Evolutionary conservation across 2,113 vertebrate species (phyloP).

Genomic region (Neopipo cinnamomea): DNA sequence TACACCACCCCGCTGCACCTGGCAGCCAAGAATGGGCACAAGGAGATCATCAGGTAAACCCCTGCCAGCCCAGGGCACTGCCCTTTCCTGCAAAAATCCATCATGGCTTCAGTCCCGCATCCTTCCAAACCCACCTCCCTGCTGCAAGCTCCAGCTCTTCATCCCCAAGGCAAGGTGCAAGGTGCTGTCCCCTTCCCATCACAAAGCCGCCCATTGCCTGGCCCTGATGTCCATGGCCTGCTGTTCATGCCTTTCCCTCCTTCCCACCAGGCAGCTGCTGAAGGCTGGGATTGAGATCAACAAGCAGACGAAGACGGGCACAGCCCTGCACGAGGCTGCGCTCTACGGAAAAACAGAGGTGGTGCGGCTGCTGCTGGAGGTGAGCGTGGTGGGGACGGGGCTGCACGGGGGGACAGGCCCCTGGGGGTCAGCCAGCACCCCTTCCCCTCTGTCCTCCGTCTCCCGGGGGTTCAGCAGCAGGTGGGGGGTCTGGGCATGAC

Average conservation of each 20-base stretch:
- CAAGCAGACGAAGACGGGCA: constrained; percentile 90
- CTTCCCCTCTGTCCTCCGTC: fast-evolving
- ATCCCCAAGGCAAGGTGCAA: not conserved
- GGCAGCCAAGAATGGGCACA: constrained; percentile 93
- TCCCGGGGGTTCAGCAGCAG: fast-evolving
- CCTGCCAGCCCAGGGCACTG: not conserved
- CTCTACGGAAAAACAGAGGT: constrained; percentile 95
- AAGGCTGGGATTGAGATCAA: constrained; percentile 95
- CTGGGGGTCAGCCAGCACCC: not conserved
- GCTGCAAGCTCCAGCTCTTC: not conserved
- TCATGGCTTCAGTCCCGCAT: fast-evolving
- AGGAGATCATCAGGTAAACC: constrained; percentile 89
- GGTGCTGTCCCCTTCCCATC: not conserved
- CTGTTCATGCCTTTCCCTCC: not conserved
- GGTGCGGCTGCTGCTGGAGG: constrained; percentile 90
- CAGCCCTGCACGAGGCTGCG: constrained; percentile 88
- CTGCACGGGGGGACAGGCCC: not conserved
- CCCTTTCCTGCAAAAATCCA: not conserved
- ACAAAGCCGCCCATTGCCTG: fast-evolving
- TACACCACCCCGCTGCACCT: constrained; percentile 92
- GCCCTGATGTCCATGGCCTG: fast-evolving
- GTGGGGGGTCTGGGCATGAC: not conserved
- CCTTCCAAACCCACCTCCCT: not conserved
- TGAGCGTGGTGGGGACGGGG: constrained; percentile 10
- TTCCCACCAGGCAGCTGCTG: constrained; percentile 82